These are phyloP conservation scores for Timema cristinae DNA, from an alignment of 2,888 invertebrate genomes.

Conservation along the genomic window DNA sequence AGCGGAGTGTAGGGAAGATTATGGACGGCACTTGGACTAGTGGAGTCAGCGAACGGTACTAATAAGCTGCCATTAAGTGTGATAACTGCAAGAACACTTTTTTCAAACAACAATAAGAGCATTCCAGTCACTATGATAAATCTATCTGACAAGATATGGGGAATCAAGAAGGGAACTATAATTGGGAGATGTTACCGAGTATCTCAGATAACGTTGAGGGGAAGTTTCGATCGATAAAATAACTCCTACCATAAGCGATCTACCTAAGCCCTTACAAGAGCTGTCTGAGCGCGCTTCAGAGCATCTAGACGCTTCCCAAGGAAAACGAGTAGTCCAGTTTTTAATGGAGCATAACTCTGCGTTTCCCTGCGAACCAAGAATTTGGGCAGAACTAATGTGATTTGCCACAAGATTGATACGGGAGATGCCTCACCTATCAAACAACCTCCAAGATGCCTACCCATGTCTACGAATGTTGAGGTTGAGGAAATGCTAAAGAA, in stretches of 20 bases:
- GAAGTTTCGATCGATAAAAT: background rate
- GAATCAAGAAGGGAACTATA: background rate
- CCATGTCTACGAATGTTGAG: background rate
- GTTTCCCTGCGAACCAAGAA: background rate
- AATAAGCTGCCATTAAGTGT: too few relatives aligned
- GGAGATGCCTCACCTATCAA: background rate
- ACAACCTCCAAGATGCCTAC: background rate
- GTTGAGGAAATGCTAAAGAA: background rate
- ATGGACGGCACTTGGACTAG: background rate
- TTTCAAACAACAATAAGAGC: background rate
- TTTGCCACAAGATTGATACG: background rate
- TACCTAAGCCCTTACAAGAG: background rate
- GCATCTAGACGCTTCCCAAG: too few relatives aligned
- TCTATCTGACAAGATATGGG: background rate
- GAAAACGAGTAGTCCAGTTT: background rate
- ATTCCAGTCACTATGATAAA: background rate
- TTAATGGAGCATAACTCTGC: background rate
- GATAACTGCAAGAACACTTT: background rate
- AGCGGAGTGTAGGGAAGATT: background rate
- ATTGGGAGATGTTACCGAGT: background rate
- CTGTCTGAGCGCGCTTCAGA: background rate
- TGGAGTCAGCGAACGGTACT: background rate
- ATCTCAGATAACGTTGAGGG: background rate
- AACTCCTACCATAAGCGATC: background rate
- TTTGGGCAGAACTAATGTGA: background rate